Evolutionary conservation across 2,797 vertebrate genomes (phyloP), one percentile per base, ranked within the genome.

Genomic region (Macropus fuliginosus): DNA sequence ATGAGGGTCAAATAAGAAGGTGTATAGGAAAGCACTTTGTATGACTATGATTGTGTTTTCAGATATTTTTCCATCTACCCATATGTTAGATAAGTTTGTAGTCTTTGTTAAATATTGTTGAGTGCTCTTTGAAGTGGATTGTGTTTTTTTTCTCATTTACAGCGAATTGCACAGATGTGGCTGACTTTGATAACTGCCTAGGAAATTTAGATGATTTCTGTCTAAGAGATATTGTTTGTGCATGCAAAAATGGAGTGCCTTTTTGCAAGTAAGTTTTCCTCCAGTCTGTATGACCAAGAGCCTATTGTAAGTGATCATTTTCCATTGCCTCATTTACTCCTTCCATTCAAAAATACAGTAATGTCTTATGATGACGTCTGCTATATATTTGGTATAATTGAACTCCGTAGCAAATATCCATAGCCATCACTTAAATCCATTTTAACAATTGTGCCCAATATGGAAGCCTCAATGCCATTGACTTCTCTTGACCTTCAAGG

Each of bases 201-300:
- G 95, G 66, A 74, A 34, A 96, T 46, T 0, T 27, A 55, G 0
- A 6, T 16, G 29, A 10, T 55, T 98, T 98, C 97, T 99, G 98
- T 95, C 98, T 98, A 66, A 0, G 0, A 0, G 18, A 5, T 62
- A 92, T 98, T 96, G 0, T 54, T 81, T 99, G 98, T 91, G 92
- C 95, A 56, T 98, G 98, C 95, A 98, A 98, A 96, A 91, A 97
- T 81, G 90, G 54, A 97, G 2, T 93, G 10, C 97, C 97, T 94
- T 98, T 98, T 95, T 98, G 98, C 98, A 98, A 97, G 98, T 98
- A 98, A 96, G 96, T 96, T 16, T 66, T 74, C 97, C 93, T 59
- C 21, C 74, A 50, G 10, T 1, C 34, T 29, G 0, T 59, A 89
- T 81, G 95, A 97, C 18, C 87, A 81, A 14, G 3, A 2, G 91